Percentiles rank a stretch among this genome's conserved stretches.
Conservation (phyloP, 2,797 vertebrate species). For the Pseudomugil tenellus region DNA sequence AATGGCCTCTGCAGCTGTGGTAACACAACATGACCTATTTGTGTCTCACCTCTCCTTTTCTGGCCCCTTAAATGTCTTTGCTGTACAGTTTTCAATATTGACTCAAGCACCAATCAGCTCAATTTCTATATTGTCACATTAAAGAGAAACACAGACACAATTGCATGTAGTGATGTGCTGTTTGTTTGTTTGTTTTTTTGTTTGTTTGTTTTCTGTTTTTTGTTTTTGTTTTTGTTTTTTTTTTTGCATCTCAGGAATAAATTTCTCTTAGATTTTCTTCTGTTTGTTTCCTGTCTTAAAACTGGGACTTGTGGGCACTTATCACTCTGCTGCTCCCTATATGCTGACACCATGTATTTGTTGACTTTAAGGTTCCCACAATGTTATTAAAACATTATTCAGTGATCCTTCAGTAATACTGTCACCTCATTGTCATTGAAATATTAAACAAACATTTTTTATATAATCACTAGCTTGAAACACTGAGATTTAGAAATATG, state of each 20-base stretch:
- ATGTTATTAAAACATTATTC: slow-evolving; percentile 80
- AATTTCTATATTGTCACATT: slow-evolving; percentile 34
- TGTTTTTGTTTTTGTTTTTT: slow-evolving; percentile 46
- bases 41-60: slow-evolving; percentile 17
- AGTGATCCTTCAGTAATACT: slow-evolving; percentile 76
- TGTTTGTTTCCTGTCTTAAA: slow-evolving; percentile 58
- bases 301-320: slow-evolving; percentile 56
- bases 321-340: slow-evolving; percentile 64
- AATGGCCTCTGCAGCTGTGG: slow-evolving; percentile 21
- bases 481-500: slow-evolving; percentile 63
- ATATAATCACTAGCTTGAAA: slow-evolving; percentile 48
- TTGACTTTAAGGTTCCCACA: slow-evolving; percentile 76
- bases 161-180: slow-evolving; percentile 40
- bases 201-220: slow-evolving; percentile 32
- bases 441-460: slow-evolving; percentile 25
- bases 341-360: slow-evolving; percentile 77
- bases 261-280: slow-evolving; percentile 62
- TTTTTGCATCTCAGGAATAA: slow-evolving; percentile 83
- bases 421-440: slow-evolving; percentile 65
- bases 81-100: slow-evolving; percentile 65
- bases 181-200: slow-evolving; percentile 16
- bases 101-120: slow-evolving; percentile 56
- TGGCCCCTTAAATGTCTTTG: slow-evolving; percentile 29
- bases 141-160: slow-evolving; percentile 47
- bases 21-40: slow-evolving; percentile 33